A percentile compares a stretch with the other conserved stretches of the same genome.
These are phyloP conservation scores for Hoplodrina ambigua DNA, from an alignment of 2,888 invertebrate species.

Conservation along the genomic window DNA sequence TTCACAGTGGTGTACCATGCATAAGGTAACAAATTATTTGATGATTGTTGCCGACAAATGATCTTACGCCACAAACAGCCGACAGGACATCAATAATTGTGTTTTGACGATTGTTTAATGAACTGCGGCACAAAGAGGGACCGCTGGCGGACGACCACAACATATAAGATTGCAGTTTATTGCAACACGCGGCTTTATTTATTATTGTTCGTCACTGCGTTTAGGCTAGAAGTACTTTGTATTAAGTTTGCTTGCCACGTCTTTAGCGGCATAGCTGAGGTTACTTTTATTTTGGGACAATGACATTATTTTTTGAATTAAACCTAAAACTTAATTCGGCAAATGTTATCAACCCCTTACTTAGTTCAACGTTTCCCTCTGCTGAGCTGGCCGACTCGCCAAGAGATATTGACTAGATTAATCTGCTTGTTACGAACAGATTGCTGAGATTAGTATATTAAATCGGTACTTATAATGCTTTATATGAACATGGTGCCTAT, in stretches of 20 bases:
- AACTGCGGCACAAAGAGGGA: constrained; percentile 14
- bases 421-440: neutral
- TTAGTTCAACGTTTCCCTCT: neutral
- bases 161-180: neutral
- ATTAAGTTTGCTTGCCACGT: neutral
- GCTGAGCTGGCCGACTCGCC: no score
- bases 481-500: neutral
- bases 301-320: no score
- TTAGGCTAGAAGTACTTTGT: neutral
- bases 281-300: neutral
- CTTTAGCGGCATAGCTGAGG: neutral
- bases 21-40: constrained; percentile 23
- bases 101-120: constrained; percentile 28
- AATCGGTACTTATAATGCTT: neutral
- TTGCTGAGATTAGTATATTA: neutral
- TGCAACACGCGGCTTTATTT: neutral
- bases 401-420: neutral
- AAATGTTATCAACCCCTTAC: constrained; percentile 14
- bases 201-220: neutral
- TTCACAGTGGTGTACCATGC: neutral
- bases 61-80: constrained; percentile 22
- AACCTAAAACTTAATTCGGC: neutral
- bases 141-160: neutral
- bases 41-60: constrained; percentile 1
- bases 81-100: constrained; percentile 30